A percentile compares a stretch with the other conserved stretches of the same genome.
Conservation (phyloP, 2,797 vertebrate genomes). For the Iguana delicatissima region DNA sequence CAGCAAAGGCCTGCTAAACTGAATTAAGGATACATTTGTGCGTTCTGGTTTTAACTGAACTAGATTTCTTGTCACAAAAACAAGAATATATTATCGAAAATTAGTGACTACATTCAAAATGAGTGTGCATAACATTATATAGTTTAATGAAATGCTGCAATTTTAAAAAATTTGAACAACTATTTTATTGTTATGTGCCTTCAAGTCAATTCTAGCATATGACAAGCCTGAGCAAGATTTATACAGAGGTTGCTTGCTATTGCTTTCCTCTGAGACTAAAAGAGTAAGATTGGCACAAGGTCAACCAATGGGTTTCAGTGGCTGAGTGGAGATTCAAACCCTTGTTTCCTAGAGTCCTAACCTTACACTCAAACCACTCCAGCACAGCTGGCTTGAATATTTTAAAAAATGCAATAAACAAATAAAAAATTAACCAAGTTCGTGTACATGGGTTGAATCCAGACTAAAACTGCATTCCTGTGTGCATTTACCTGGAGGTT, state of each 20-base stretch:
- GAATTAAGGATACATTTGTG: neutral
- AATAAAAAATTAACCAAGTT: neutral
- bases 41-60: neutral
- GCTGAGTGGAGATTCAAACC: no score
- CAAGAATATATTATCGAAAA: neutral
- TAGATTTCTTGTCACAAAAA: neutral
- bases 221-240: no score
- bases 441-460: neutral
- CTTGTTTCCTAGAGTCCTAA: no score
- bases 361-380: no score
- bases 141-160: neutral
- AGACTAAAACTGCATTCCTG: neutral
- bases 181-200: no score
- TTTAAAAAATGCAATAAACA: neutral
- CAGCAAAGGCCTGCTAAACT: neutral
- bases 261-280: no score
- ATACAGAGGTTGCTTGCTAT: no score
- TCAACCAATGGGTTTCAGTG: no score
- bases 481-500: neutral
- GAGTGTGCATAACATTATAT: neutral
- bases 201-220: no score
- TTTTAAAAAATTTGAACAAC: neutral
- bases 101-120: neutral
- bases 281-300: no score
- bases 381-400: neutral